Percentiles rank a stretch among this genome's conserved stretches.
Evolutionary conservation across 2,113 vertebrate species (phyloP).

Genomic region (Vimba vimba): DNA sequence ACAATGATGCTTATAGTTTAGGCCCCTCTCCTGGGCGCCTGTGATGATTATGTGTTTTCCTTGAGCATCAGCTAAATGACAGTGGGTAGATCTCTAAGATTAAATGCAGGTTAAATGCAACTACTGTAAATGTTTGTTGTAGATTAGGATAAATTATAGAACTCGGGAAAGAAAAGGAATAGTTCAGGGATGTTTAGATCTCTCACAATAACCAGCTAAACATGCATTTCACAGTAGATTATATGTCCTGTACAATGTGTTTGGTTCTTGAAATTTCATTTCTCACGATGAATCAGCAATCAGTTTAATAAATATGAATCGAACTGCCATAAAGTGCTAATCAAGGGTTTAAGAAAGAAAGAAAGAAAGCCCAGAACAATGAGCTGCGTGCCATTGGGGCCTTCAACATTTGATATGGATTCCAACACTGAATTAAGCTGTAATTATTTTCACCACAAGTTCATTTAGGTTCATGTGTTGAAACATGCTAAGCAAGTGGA

Average conservation of each 20-base stretch:
- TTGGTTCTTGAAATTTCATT: neutral
- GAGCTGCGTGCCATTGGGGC: slow-evolving; percentile 51
- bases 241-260: neutral
- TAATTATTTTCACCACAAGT: slow-evolving; percentile 85
- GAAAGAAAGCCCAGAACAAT: slow-evolving; percentile 9
- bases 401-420: slow-evolving; percentile 75
- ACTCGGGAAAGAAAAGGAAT: neutral
- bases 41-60: slow-evolving; percentile 30
- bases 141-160: neutral
- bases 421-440: slow-evolving; percentile 83
- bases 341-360: neutral
- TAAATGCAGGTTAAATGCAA: neutral
- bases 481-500: slow-evolving; percentile 78
- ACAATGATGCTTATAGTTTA: slow-evolving; percentile 31
- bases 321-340: neutral
- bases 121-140: slow-evolving; percentile 25
- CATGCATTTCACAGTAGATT: neutral
- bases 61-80: slow-evolving; percentile 6
- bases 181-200: slow-evolving; percentile 18
- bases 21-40: slow-evolving; percentile 21
- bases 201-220: neutral
- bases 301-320: neutral
- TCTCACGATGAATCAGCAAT: neutral
- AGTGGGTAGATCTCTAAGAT: slow-evolving; percentile 14
- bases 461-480: slow-evolving; percentile 85